Percentiles rank a stretch among this genome's conserved stretches.
Conservation (phyloP, 2,113 vertebrate genomes). For the Siphamia tubifer region DNA sequence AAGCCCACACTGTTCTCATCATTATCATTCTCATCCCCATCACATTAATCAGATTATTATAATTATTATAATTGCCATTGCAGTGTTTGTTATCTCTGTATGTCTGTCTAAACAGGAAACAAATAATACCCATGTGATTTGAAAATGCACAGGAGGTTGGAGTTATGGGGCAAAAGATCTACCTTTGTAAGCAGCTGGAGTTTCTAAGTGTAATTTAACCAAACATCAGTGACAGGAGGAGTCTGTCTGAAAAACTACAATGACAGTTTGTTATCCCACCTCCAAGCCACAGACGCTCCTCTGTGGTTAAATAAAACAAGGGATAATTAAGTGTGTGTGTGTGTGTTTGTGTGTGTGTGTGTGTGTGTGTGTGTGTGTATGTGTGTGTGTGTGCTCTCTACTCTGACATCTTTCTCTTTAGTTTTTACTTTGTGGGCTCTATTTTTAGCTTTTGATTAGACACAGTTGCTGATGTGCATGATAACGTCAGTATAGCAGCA, state of each 20-base stretch:
- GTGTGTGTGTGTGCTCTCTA: background rate
- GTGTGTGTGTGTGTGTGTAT: background rate
- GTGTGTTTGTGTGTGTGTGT: background rate
- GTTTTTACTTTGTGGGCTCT: background rate
- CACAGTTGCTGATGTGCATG: no score
- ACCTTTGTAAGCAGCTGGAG: background rate
- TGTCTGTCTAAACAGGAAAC: constrained; percentile 44
- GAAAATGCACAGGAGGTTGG: background rate
- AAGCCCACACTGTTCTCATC: constrained; percentile 21
- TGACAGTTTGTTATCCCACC: background rate
- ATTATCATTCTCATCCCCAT: constrained; percentile 36
- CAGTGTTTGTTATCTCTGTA: constrained; percentile 48
- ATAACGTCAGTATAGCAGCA: no score
- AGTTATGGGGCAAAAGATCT: background rate
- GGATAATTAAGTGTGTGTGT: background rate
- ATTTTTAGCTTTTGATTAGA: no score
- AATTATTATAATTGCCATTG: constrained; percentile 58
- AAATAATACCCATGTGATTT: constrained; percentile 11
- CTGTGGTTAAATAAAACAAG: constrained; percentile 2
- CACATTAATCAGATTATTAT: constrained; percentile 56
- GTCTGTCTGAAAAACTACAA: background rate
- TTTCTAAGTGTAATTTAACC: constrained; percentile 12
- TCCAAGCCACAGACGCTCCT: background rate
- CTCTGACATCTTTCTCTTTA: background rate
- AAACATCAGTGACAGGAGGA: constrained; percentile 17